phyloP scores from a whole-genome alignment of 53 echinoderm and acorn worm species.

The Crossaster papposus region DNA sequence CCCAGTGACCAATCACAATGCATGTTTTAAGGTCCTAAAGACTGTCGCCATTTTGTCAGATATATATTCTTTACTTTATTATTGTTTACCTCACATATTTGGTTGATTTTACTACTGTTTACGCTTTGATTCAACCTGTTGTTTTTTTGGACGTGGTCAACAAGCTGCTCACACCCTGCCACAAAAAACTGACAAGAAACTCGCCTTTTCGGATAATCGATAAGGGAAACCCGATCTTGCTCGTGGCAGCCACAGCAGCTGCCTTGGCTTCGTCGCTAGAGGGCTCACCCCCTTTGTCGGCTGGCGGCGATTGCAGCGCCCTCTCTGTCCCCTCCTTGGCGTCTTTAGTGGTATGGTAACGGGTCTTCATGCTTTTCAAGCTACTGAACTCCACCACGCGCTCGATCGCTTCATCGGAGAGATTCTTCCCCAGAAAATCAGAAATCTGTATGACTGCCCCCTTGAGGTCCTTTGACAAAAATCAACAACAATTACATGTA shows the following conservation, averaged over 20 bases:
- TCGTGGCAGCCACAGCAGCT: not conserved
- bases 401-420: constrained; percentile 12
- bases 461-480: constrained; percentile 11
- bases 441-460: constrained; percentile 18
- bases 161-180: too few species aligned
- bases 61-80: too few species aligned
- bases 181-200: not conserved
- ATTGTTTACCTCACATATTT: too few species aligned
- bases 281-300: constrained; percentile 2
- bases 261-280: not conserved
- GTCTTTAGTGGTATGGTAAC: not conserved
- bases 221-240: not conserved
- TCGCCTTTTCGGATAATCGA: constrained; percentile 34
- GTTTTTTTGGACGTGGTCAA: too few species aligned
- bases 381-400: constrained; percentile 18
- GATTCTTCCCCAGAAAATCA: constrained; percentile 9
- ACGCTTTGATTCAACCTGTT: too few species aligned
- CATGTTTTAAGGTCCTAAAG: too few species aligned
- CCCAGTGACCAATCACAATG: too few species aligned
- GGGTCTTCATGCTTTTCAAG: constrained; percentile 26
- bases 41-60: too few species aligned
- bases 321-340: not conserved
- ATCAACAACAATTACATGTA: not conserved
- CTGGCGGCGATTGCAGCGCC: not conserved
- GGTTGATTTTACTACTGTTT: too few species aligned